Evolutionary conservation across 2,888 invertebrate species (phyloP), one percentile per base, ranked within the genome.

Genomic region (Drosophila kanekoi): DNA sequence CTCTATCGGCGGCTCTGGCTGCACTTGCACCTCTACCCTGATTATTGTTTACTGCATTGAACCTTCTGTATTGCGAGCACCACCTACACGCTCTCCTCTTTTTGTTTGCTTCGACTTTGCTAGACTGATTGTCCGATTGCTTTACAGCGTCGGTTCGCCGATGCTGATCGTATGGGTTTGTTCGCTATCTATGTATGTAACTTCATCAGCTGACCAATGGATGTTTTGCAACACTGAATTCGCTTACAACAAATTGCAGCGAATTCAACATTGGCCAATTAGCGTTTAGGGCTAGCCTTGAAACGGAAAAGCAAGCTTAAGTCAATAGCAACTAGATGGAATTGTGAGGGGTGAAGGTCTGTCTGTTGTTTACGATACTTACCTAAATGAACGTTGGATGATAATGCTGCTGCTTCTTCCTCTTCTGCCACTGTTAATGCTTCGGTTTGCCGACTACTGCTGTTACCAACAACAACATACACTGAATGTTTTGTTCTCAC

Each of bases 401-500:
- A 81, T 87, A 85, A 78, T 87, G 69, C 79, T 74, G 76, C 67
- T 85, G 62, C 66, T 75, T 58, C 75, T 62, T 66, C 60, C 70
- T 54, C 61, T 64, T 56, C 77, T 73, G 71, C 84, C 80, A 79
- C 77, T 76, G 67, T 78, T 80, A 82, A 74, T 82, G 80, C 73
- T 82, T 68, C 69, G 79, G 69, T 67, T 87, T 83, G 80, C 81
- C 86, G 73, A 83, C 79, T 81, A 77, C 74, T 87, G 79, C 79
- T 84, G 87, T 89, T 81, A 90, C 89, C 51, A 51, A 49, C 79
- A 90, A 87, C 89, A 88, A 84, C 83, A 91, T 90, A 90, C 91
- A 91, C 88, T 90, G 87, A 90, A 88, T 87, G 89, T 86, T 83
- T 81, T 87, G 89, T 86, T 86, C 86, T 90, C 91, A 91, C 92